phyloP scores from a whole-genome alignment of 2,113 vertebrate genomes.

The Eublepharis macularius region DNA sequence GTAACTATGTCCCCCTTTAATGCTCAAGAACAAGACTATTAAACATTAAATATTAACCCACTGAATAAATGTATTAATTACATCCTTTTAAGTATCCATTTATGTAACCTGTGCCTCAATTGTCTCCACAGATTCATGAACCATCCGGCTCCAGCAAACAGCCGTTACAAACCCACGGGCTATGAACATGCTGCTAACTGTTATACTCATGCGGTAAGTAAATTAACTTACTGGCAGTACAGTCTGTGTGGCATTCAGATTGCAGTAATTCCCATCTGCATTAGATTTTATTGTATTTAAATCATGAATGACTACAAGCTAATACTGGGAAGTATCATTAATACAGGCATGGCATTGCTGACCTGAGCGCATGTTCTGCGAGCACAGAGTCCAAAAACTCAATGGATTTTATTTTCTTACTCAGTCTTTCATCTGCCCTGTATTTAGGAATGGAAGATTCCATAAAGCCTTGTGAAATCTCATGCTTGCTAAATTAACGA shows the following conservation, averaged over 20 bases:
- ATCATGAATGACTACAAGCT: not conserved
- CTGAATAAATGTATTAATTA: not conserved
- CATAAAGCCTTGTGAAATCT: not conserved
- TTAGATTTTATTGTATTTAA: not conserved
- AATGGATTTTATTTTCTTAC: not conserved
- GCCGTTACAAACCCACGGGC: conserved; percentile 96
- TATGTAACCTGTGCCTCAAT: conserved; percentile 47
- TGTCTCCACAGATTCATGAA: conserved; percentile 93
- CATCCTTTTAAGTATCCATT: not conserved
- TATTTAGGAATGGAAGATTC: conserved; percentile 9
- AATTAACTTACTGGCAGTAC: not conserved
- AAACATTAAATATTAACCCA: not conserved
- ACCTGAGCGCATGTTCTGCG: not conserved
- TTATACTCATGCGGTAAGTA: conserved; percentile 96
- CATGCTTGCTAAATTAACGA: not conserved
- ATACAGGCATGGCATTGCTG: not conserved
- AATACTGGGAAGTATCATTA: not conserved
- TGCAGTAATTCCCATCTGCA: not conserved
- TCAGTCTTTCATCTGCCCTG: not conserved
- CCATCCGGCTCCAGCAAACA: conserved; percentile 91
- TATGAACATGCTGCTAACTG: conserved; percentile 98
- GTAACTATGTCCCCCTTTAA: not conserved
- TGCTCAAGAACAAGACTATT: not conserved
- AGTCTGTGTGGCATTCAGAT: not conserved
- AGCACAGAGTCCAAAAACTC: not conserved